Evolutionary conservation across 2,797 vertebrate species (phyloP), one percentile per base, ranked within the genome.

Genomic region (Steatocranus sp.): DNA sequence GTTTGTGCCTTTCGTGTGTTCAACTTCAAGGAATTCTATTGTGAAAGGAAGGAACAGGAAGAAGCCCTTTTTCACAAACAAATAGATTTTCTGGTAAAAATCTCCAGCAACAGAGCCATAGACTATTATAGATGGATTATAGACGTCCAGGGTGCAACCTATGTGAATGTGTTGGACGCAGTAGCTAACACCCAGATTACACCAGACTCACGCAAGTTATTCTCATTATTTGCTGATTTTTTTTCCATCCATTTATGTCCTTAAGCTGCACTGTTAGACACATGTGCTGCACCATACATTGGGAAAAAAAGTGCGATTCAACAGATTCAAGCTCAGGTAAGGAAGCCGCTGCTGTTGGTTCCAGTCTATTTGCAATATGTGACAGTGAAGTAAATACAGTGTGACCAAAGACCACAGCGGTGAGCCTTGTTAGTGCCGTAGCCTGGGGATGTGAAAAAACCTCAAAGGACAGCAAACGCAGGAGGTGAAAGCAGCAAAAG

Each of bases 401-500:
- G 88, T 84, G 91, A 91, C 88, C 80, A 80, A 46, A 82, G 49
- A 84, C 75, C 80, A 15, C 81, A 41, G 87, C 82, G 30, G 87
- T 87, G 83, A 92, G 80, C 78, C 87, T 92, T 83, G 89, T 94
- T 90, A 91, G 91, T 4, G 41, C 80, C 5, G 51, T 83, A 32
- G 79, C 94, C 91, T 3, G 48, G n/a, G 81, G 93, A 89, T 43
- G 14, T 18, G 70, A 81, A 51, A 83, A 78, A 75, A 89, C 85
- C 84, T 86, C 86, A 86, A 86, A 90, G 89, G 86, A 89, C 77
- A 25, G 80, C 79, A 66, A 56, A 73, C 77, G n/a, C 83, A 79
- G 82, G 89, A 90, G 86, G 87, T 85, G 87, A 89, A 84, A 77
- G 76, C 81, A 36, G 81, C 79, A 76, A 75, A 87, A 84, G 82